These are phyloP conservation scores for Poeciliopsis infans DNA, from an alignment of 2,797 vertebrate species.

Conservation along the genomic window DNA sequence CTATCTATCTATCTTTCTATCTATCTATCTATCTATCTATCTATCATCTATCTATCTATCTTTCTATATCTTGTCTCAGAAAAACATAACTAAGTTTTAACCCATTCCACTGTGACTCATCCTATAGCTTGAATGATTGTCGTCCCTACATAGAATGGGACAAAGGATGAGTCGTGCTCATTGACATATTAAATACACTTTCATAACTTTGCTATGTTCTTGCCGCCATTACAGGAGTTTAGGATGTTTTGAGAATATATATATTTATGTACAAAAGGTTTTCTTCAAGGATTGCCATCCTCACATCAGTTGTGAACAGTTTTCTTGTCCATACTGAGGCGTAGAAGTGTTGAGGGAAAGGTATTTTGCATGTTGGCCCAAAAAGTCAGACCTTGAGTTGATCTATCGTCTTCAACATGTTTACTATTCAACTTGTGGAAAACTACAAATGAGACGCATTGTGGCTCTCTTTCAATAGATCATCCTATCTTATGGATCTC, in stretches of 20 bases:
- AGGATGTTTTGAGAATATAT: constrained; percentile 2
- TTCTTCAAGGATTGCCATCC: neutral
- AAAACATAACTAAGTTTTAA: neutral
- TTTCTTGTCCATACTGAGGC: neutral
- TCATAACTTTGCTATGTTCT: constrained; percentile 12
- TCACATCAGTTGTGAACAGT: neutral
- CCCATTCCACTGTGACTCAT: neutral
- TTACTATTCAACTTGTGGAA: neutral
- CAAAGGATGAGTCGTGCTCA: neutral
- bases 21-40: constrained; percentile 7
- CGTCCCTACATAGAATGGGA: neutral
- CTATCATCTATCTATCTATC: constrained; percentile 3
- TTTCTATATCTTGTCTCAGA: neutral
- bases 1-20: constrained; percentile 17
- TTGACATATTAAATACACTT: neutral
- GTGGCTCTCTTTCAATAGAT: neutral
- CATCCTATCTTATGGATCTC: neutral
- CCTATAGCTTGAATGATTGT: neutral
- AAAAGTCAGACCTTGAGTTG: neutral
- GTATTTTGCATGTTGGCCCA: neutral
- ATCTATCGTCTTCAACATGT: neutral
- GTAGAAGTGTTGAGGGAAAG: neutral
- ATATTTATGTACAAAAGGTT: neutral
- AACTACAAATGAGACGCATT: neutral
- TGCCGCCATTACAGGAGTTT: neutral